Base-by-base conservation (phyloP, 2,113 vertebrate species). In the Dasyprocta punctata region DNA sequence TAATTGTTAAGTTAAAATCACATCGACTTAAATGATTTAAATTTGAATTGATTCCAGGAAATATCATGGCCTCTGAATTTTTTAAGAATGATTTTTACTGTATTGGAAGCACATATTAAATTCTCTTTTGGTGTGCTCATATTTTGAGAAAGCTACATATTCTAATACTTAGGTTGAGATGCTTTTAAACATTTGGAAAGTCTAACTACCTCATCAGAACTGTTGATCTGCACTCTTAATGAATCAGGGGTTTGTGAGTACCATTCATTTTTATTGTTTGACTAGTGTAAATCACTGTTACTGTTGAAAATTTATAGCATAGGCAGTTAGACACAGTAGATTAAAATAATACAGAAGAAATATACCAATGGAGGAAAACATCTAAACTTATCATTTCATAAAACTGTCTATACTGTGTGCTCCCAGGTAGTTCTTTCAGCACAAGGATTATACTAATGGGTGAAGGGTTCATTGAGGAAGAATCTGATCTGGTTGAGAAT, bases 221-320 rank as follows among this genome's bases (percentile, higher is more conserved):
- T 98, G 97, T 98, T 97, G 96, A 98, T 98, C 97, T 98, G 96
- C 96, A 33, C 93, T 97, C 95, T 95, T 86, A 71, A 13, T 94
- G 63, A 97, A 90, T 98, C 97, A 96, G 82, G 92, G 94, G 95
- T 98, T 96, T 95, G 92, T 93, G 95, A 22, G 60, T 85, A 75
- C 67, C 81, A 96, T 86, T 90, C 96, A 92, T 94, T 96, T 97
- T 33, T 96, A 94, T 86, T 97, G 89, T 97, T 97, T 83, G 84
- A 84, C 73, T 75, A 95, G 44, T 92, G 41, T 92, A 82, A 94
- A 89, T 89, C 95, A 89, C 96, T 95, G n/a, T 54, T 87, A 95
- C 89, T 96, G 95, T 80, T 97, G 83, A 95, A 97, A 96, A 88
- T 97, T 87, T 97, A 92, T 88, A 94, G 58, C 92, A 95, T 67